Evolutionary conservation across 2,888 invertebrate species (phyloP), one percentile per base, ranked within the genome.

Genomic region (Metacarcinus magister): DNA sequence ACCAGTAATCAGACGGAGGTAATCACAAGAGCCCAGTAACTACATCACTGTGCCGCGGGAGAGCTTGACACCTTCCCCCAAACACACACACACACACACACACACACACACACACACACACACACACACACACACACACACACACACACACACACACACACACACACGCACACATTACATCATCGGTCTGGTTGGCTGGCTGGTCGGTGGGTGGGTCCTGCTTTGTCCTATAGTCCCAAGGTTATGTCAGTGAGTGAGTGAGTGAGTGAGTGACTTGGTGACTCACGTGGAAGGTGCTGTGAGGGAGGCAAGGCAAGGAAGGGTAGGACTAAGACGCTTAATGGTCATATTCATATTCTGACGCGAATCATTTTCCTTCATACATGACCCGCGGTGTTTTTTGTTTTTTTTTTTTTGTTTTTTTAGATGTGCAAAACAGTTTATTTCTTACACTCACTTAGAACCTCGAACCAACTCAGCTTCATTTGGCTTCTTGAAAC

Each of bases 1-100:
- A 95, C 93, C 95, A 28, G 95, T 95, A 95, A 95, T 95, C 95
- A 95, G 89, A 95, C 93, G 89, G 89, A 82, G 95, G 93, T 95
- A 95, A 95, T 95, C 95, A 90, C 95, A 93, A 93, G 89, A 48
- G 93, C 44, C 93, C 93, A 93, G 95, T 92, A 89, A 92, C 93
- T 93, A 54, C 95, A 95, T 95, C 95, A 93, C 89, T 43, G 82
- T 67, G 92, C 93, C 89, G 89, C 54, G 67, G 92, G 91, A 92
- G 60, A 46, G 95, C 75, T 92, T 75, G 92, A 44, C 90, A 94
- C 54, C 94, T 60, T 94, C 60, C 60, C 32, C 87, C 90, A 43
- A 82, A 43, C 39, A 90, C 89, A 90, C 39, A 43, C 87, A 39
- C 87, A 87, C 87, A 87, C 87, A 91, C 91, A 60, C 54, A 93